Conservation (phyloP, 2,888 invertebrate species). For the Tanypteryx hageni region DNA sequence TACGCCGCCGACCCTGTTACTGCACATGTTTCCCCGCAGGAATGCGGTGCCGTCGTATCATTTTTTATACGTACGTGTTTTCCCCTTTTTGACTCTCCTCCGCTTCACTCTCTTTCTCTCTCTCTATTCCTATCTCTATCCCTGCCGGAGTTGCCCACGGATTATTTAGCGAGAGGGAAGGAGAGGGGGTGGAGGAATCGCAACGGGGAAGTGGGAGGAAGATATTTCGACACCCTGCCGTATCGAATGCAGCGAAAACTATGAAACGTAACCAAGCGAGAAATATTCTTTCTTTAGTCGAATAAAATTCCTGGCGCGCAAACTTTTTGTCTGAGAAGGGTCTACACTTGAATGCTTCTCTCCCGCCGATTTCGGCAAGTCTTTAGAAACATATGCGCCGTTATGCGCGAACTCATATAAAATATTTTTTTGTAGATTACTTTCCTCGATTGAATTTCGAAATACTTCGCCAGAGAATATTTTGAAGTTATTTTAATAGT, state of each 20-base stretch:
- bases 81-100: conserved; percentile 25
- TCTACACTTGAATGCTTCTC: not conserved
- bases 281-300: conserved; percentile 17
- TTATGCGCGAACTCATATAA: too few relatives aligned
- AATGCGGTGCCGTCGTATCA: conserved; percentile 52
- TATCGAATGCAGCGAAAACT: not conserved
- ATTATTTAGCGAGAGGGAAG: not conserved
- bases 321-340: not conserved
- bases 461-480: too few relatives aligned
- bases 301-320: conserved; percentile 6
- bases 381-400: too few relatives aligned
- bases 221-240: not conserved
- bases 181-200: not conserved
- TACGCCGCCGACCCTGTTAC: conserved; percentile 59
- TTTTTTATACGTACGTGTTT: conserved; percentile 57
- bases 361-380: not conserved
- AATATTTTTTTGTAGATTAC: too few relatives aligned
- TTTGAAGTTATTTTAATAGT: too few relatives aligned
- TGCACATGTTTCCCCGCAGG: conserved; percentile 62
- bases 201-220: not conserved
- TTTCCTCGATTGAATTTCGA: too few relatives aligned
- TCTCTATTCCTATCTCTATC: not conserved
- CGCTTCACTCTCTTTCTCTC: not conserved
- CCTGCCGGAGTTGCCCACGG: not conserved
- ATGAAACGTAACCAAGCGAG: conserved; percentile 24